A percentile compares a stretch with the other conserved stretches of the same genome.
phyloP scores from a whole-genome alignment of 2,797 vertebrate species.

The Antrozous pallidus region DNA sequence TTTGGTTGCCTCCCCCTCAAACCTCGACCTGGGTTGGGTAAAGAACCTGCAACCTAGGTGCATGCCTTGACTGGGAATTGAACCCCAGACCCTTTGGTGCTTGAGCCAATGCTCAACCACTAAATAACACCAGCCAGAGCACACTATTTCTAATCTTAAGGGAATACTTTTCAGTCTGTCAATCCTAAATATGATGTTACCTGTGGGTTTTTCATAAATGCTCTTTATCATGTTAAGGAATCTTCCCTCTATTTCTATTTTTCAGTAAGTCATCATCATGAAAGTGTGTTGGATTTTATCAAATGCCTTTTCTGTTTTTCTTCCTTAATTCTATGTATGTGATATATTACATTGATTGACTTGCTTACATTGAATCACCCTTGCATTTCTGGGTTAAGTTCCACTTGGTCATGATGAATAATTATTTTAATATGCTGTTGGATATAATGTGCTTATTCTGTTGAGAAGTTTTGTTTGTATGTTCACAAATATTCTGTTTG shows the following conservation, averaged over 20 bases:
- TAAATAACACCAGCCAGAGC: no score
- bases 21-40: no score
- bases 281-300: background rate
- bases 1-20: no score
- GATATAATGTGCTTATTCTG: background rate
- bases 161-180: background rate
- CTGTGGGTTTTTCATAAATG: background rate
- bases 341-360: background rate
- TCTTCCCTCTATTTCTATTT: background rate
- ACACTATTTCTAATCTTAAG: background rate
- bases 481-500: background rate
- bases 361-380: background rate
- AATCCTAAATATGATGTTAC: background rate
- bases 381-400: background rate
- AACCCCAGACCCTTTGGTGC: no score
- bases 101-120: no score
- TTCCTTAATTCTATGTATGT: background rate
- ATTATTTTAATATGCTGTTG: background rate
- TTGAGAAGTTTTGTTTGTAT: background rate
- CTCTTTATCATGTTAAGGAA: background rate
- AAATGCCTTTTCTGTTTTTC: background rate
- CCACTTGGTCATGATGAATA: background rate
- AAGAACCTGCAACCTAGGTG: no score
- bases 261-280: background rate
- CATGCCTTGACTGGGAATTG: no score